Evolutionary conservation across 2,888 invertebrate genomes (phyloP).

Genomic region (Drosophila helvetica): DNA sequence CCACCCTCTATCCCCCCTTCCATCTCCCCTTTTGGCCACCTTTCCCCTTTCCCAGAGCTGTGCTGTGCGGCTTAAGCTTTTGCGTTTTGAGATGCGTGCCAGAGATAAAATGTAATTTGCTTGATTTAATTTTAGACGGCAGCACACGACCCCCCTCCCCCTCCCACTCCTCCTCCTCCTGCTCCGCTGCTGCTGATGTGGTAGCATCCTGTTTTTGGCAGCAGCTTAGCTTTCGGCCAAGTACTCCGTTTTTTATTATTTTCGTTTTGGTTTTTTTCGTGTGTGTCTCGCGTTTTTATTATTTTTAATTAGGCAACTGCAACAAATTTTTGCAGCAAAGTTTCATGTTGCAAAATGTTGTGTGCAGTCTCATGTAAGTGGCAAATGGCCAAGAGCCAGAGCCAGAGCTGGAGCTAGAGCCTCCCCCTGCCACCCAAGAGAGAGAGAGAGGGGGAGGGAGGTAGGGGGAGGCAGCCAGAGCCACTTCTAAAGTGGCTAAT

Average conservation of each 20-base stretch:
- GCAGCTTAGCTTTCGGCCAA: slow-evolving; percentile 40
- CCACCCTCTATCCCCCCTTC: neutral
- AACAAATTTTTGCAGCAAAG: slow-evolving; percentile 64
- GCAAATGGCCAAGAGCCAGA: slow-evolving; percentile 59
- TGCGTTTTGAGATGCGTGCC: slow-evolving; percentile 78
- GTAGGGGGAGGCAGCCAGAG: slow-evolving; percentile 44
- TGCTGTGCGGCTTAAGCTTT: slow-evolving; percentile 64
- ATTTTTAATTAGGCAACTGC: slow-evolving; percentile 73
- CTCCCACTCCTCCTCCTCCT: slow-evolving; percentile 23
- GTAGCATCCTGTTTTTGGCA: slow-evolving; percentile 71
- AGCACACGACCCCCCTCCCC: slow-evolving; percentile 62
- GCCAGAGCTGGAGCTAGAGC: neutral
- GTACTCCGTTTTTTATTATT: slow-evolving; percentile 25
- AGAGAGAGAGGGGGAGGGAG: slow-evolving; percentile 22
- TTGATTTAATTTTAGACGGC: slow-evolving; percentile 79
- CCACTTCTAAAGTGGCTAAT: slow-evolving; percentile 78
- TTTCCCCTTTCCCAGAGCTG: neutral
- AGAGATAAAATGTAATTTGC: slow-evolving; percentile 78
- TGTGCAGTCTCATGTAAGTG: slow-evolving; percentile 62
- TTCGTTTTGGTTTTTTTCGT: slow-evolving; percentile 13
- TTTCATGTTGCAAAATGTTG: slow-evolving; percentile 76
- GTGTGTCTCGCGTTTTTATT: slow-evolving; percentile 39
- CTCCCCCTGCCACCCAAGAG: slow-evolving; percentile 4
- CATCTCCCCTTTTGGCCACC: neutral
- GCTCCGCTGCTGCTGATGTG: slow-evolving; percentile 2